phyloP scores from a whole-genome alignment of 2,113 vertebrate genomes.

The Sturnira hondurensis region DNA sequence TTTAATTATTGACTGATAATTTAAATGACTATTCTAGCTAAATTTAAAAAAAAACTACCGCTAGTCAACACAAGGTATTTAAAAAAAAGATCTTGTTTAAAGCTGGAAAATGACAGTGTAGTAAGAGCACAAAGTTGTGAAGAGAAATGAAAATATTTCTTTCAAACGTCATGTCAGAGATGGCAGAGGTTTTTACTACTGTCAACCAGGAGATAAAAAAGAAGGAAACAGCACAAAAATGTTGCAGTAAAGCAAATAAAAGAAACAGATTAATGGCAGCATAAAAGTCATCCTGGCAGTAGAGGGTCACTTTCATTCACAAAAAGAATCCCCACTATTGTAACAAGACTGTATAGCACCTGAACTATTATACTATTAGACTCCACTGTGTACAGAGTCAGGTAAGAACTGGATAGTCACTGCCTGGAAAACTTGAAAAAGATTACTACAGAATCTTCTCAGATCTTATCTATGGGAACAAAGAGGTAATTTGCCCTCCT shows the following conservation, averaged over 20 bases:
- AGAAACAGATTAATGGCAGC: constrained; percentile 19
- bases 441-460: background rate
- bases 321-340: background rate
- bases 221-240: constrained; percentile 32
- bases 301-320: background rate
- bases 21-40: constrained; percentile 26
- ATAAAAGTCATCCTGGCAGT: background rate
- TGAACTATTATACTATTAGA: constrained; percentile 33
- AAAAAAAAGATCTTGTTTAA: constrained; percentile 41
- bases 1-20: constrained; percentile 22
- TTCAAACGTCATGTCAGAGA: background rate
- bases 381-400: background rate
- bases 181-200: background rate
- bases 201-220: constrained; percentile 55
- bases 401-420: background rate
- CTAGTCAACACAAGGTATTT: constrained; percentile 17
- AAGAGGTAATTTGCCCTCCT: background rate
- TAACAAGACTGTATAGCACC: background rate
- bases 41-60: background rate
- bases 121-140: background rate
- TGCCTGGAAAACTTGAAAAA: background rate
- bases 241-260: background rate
- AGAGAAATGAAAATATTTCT: constrained; percentile 38
- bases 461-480: background rate
- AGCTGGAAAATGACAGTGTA: background rate